phyloP scores from a whole-genome alignment of 2,888 invertebrate species.

The Carpatolechia fugitivella region DNA sequence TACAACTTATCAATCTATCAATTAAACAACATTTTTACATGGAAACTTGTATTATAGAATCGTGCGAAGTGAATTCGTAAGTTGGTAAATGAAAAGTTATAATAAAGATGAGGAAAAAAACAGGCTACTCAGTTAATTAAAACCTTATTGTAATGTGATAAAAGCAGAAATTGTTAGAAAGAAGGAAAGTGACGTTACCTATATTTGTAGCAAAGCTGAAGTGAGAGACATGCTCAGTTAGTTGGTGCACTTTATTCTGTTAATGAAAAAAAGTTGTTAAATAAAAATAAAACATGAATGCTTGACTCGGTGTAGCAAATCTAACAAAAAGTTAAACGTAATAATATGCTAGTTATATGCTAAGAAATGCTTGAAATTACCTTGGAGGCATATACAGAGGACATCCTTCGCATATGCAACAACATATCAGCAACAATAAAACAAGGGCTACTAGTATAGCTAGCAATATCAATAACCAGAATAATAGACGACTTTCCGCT shows the following conservation, averaged over 20 bases:
- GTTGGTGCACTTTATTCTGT: slow-evolving; percentile 67
- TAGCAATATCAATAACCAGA: slow-evolving; percentile 88
- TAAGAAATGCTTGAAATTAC: slow-evolving; percentile 48
- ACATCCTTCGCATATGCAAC: slow-evolving; percentile 91
- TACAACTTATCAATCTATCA: slow-evolving; percentile 21
- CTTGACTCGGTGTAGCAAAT: neutral
- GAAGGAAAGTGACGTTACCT: slow-evolving; percentile 47
- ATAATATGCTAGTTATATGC: too few relatives aligned
- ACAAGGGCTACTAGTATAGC: slow-evolving; percentile 86
- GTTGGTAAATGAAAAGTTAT: neutral
- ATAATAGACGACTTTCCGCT: slow-evolving; percentile 85
- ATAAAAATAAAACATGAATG: neutral
- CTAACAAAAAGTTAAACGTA: neutral
- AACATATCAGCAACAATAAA: slow-evolving; percentile 85
- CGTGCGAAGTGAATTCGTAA: neutral
- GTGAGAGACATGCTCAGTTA: slow-evolving; percentile 55
- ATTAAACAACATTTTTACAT: neutral
- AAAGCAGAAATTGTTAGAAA: neutral
- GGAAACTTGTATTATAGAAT: neutral
- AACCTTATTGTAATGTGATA: neutral
- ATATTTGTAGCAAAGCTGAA: slow-evolving; percentile 51
- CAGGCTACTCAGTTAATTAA: too few relatives aligned
- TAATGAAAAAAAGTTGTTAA: slow-evolving; percentile 41
- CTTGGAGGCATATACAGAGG: slow-evolving; percentile 89
- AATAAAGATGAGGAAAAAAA: too few relatives aligned